phyloP scores from a whole-genome alignment of 2,797 vertebrate genomes.

The Macropus fuliginosus region DNA sequence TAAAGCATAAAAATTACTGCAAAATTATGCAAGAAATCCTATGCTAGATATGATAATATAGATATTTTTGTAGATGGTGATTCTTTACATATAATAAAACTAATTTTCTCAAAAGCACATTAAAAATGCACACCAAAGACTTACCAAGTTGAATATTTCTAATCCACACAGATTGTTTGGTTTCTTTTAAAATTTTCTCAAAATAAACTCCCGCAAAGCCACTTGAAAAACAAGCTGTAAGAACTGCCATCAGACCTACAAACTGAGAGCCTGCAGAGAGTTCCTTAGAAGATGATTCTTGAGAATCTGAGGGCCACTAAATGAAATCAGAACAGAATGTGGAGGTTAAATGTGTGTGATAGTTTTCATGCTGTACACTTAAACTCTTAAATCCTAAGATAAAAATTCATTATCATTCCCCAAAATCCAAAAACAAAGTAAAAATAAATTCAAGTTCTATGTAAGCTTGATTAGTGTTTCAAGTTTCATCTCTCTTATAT shows the following conservation, averaged over 20 bases:
- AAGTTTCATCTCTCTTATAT: slow-evolving; percentile 13
- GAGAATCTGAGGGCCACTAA: slow-evolving; percentile 95
- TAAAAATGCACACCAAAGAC: slow-evolving; percentile 69
- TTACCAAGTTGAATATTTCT: slow-evolving; percentile 98
- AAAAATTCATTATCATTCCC: slow-evolving; percentile 23
- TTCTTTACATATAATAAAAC: slow-evolving; percentile 43
- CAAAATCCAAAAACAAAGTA: neutral
- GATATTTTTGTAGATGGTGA: slow-evolving; percentile 35
- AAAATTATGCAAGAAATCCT: neutral
- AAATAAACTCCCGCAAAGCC: slow-evolving; percentile 99
- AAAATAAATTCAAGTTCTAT: slow-evolving; percentile 22
- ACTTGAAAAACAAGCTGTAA: slow-evolving; percentile 97
- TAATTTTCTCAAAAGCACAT: slow-evolving; percentile 27
- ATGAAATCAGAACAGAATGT: slow-evolving; percentile 54
- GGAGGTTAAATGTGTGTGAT: neutral
- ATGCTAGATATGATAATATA: slow-evolving; percentile 26
- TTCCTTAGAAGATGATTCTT: slow-evolving; percentile 86
- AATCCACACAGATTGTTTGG: slow-evolving; percentile 98
- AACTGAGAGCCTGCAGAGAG: slow-evolving; percentile 92
- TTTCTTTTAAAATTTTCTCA: slow-evolving; percentile 99
- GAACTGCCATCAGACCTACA: slow-evolving; percentile 93
- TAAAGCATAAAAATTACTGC: neutral
- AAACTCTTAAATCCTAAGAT: slow-evolving; percentile 8
- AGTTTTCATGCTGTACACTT: neutral
- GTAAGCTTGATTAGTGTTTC: neutral